Evolutionary conservation across 2,888 invertebrate genomes (phyloP).

Genomic region (Neoascia interrupta): DNA sequence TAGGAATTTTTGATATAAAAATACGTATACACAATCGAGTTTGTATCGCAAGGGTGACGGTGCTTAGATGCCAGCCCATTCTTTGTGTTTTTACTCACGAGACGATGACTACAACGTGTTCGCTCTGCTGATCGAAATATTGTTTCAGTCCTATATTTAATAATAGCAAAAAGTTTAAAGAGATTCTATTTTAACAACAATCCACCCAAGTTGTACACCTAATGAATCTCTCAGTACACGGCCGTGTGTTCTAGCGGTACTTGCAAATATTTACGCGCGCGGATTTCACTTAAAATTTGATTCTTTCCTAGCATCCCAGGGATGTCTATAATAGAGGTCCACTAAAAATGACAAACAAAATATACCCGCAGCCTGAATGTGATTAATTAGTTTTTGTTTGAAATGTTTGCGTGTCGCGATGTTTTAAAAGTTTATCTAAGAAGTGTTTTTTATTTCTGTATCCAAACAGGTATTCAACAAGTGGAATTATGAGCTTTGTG

Average conservation of each 20-base stretch:
- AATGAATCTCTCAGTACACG: slow-evolving; percentile 44
- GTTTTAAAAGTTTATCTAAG: no score
- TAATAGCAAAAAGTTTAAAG: slow-evolving; percentile 66
- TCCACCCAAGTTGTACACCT: slow-evolving; percentile 20
- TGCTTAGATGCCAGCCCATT: not conserved
- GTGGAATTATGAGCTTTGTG: slow-evolving; percentile 56
- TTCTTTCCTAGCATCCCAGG: slow-evolving; percentile 8
- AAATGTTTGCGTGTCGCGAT: slow-evolving; percentile 9
- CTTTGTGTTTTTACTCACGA: slow-evolving; percentile 23
- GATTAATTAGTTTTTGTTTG: not conserved
- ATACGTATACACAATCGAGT: no score
- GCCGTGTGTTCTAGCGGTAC: slow-evolving; percentile 43
- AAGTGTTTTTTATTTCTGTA: slow-evolving; percentile 6
- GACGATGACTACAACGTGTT: slow-evolving; percentile 1
- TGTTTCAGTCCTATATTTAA: slow-evolving; percentile 46
- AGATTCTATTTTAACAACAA: slow-evolving; percentile 64
- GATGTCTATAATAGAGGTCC: slow-evolving; percentile 16
- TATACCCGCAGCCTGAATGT: not conserved
- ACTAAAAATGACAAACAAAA: not conserved
- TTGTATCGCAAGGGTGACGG: not conserved
- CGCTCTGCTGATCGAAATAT: slow-evolving; percentile 25
- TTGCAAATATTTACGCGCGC: no score
- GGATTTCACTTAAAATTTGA: not conserved
- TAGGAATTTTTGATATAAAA: no score
- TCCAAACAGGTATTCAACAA: slow-evolving; percentile 62